A percentile compares a stretch with the other conserved stretches of the same genome.
Conservation (phyloP, 2,113 vertebrate genomes). For the Raja brachyura region DNA sequence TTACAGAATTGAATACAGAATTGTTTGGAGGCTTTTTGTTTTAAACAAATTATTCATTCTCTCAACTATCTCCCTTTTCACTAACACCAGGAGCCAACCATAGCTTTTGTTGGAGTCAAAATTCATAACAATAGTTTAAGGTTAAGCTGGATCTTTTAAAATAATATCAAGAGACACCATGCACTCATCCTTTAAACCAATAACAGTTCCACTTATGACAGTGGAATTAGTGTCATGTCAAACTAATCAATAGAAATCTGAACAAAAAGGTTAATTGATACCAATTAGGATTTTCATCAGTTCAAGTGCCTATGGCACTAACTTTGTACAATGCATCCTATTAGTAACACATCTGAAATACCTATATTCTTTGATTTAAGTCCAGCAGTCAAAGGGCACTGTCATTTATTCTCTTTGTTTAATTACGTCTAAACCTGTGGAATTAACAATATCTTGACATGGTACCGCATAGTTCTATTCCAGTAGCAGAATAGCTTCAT, state of each 20-base stretch:
- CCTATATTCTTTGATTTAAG: background rate
- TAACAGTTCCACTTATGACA: too few species aligned
- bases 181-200: background rate
- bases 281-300: background rate
- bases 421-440: background rate
- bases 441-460: background rate
- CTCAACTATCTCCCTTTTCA: too few species aligned
- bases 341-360: background rate
- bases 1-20: background rate
- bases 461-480: background rate
- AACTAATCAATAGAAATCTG: constrained; percentile 5
- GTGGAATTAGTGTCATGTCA: background rate
- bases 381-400: background rate
- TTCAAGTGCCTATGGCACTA: background rate
- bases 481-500: background rate
- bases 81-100: background rate
- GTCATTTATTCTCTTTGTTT: background rate
- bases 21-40: background rate
- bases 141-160: background rate
- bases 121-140: background rate
- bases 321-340: background rate
- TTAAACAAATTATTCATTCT: background rate
- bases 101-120: background rate
- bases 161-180: background rate
- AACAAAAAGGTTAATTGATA: constrained; percentile 24